Evolutionary conservation across 1,140 invertebrate genomes (phyloP), one percentile per base, ranked within the genome.

Genomic region (Drosophila tropicalis): DNA sequence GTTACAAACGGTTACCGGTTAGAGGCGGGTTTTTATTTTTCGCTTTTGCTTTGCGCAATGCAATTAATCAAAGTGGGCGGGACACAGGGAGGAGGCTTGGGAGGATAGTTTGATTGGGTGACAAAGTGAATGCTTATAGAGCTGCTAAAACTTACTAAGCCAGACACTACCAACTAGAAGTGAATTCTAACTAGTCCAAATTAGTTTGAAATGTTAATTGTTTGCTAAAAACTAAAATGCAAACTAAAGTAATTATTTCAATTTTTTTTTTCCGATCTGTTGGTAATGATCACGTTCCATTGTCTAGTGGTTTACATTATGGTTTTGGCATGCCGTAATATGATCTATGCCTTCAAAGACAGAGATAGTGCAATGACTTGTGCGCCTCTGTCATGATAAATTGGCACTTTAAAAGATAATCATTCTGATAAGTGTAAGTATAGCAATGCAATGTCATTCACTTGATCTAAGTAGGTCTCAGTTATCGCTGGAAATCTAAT

Each of bases 121-220:
- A 54, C 82, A 79, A 70, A 76, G 79, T 67, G 81, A 70, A 56
- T 63, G 71, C 54, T 55, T 72, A 78, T 63, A 60, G 65, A 70
- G 56, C 71, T 51, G 70, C 40, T 72, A 17, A 5, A 72, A 73
- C 78, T 67, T 76, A 73, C 36, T 73, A 57, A 6, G 29, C 62
- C 60, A 25, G 36, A 69, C 55, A 60, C 54, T 55, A 56, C 67
- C 62, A 75, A 71, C 68, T 56, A 29, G 25, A 25, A 56, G 54
- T 25, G 12, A 17, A 58, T 58, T 58, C 56, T 54, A 57, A 54
- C 66, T 62, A 67, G 54, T 15, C 55, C 7, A 71, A 75, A 75
- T 63, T 29, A 51, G 71, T 62, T 73, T 55, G 7, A 41, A 60
- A 58, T 40, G 17, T 25, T 54, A 22, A 54, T 54, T 22, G 22